Evolutionary conservation across 2,888 invertebrate genomes (phyloP).

Genomic region (Nasonovia ribisnigri): DNA sequence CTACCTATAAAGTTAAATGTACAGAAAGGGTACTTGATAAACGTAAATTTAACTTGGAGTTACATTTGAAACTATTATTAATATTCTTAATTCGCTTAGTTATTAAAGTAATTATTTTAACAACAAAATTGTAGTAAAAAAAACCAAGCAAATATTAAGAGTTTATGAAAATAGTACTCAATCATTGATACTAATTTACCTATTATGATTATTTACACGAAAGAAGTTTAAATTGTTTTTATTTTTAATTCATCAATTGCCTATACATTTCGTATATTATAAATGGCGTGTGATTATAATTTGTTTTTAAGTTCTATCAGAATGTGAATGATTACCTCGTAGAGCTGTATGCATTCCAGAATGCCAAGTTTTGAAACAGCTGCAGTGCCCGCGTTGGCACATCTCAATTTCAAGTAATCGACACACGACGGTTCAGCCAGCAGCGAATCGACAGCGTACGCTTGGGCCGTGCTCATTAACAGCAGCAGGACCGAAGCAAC

Average conservation of each 20-base stretch:
- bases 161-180: not conserved
- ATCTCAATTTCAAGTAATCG: conserved; percentile 47
- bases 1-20: not conserved
- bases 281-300: not conserved
- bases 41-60: not conserved
- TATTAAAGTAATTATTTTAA: not conserved
- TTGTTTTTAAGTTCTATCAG: not conserved
- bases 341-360: conserved; percentile 64
- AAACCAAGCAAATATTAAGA: not conserved
- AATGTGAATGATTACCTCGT: conserved; percentile 36
- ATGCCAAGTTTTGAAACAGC: conserved; percentile 54
- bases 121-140: not conserved
- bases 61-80: not conserved
- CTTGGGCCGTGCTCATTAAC: not conserved
- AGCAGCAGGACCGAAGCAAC: not conserved
- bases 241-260: not conserved
- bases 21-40: not conserved
- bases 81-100: not conserved
- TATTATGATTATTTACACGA: not conserved
- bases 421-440: conserved; percentile 52
- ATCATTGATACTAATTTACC: not conserved
- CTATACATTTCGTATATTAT: not conserved
- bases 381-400: conserved; percentile 25
- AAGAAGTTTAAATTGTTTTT: not conserved
- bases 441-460: not conserved